Conservation (phyloP, 2,888 invertebrate species). For the Resseliella maxima region DNA sequence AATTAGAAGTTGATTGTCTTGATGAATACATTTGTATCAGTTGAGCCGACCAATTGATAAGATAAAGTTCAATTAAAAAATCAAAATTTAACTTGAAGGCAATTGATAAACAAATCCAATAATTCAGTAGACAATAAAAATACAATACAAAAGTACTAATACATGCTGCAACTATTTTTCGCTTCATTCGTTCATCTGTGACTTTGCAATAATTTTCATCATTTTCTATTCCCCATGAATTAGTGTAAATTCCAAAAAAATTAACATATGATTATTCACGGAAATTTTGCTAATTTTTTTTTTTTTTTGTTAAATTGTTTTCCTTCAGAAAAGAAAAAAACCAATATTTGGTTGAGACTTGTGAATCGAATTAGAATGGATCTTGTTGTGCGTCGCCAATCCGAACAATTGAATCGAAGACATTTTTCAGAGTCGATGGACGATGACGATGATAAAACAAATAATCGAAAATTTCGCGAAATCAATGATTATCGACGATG, state of each 20-base stretch:
- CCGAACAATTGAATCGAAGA: slow-evolving; percentile 58
- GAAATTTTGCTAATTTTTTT: not conserved
- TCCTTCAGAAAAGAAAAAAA: not conserved
- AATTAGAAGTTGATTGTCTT: not conserved
- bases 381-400: slow-evolving; percentile 59
- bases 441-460: slow-evolving; percentile 57
- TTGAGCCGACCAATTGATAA: not conserved
- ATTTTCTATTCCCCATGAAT: too few relatives aligned
- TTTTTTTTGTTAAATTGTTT: slow-evolving; percentile 1
- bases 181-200: too few relatives aligned
- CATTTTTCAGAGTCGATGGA: slow-evolving; percentile 55
- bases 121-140: not conserved
- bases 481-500: slow-evolving; percentile 65
- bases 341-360: not conserved
- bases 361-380: slow-evolving; percentile 58
- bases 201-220: too few relatives aligned
- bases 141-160: too few relatives aligned
- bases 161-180: too few relatives aligned
- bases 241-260: too few relatives aligned
- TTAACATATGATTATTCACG: too few relatives aligned
- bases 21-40: slow-evolving; percentile 9
- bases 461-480: slow-evolving; percentile 25
- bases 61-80: not conserved
- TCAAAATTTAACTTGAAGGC: not conserved
- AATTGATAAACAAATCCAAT: not conserved